Conservation (phyloP, 1,140 invertebrate genomes). For the Sinella curviseta region DNA sequence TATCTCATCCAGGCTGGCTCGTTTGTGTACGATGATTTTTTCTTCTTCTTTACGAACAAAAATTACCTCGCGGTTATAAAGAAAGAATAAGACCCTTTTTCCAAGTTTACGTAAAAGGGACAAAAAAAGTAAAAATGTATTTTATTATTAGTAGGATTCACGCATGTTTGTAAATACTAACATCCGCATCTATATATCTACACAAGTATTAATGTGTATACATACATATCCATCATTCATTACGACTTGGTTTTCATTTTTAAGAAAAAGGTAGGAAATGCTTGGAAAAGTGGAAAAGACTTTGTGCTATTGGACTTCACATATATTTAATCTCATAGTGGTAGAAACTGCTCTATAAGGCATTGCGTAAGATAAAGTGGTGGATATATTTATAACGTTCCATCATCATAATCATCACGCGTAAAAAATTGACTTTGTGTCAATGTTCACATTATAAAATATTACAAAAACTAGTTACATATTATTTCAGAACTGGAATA, state of each 20-base stretch:
- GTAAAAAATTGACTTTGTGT: background rate
- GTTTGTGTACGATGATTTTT: no score
- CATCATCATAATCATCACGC: background rate
- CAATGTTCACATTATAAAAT: background rate
- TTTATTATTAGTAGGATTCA: background rate
- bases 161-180: slow-evolving; percentile 14
- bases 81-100: background rate
- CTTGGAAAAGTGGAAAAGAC: background rate
- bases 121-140: background rate
- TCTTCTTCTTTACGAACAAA: background rate
- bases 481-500: background rate
- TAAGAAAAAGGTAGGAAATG: slow-evolving; percentile 14
- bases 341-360: background rate
- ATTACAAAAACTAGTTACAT: background rate
- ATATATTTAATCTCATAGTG: background rate
- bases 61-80: background rate
- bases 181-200: background rate
- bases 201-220: background rate
- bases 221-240: background rate
- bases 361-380: background rate
- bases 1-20: background rate
- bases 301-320: background rate
- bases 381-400: background rate
- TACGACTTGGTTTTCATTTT: background rate
- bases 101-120: background rate